phyloP scores from a whole-genome alignment of 2,113 vertebrate species.

The Talpa occidentalis region DNA sequence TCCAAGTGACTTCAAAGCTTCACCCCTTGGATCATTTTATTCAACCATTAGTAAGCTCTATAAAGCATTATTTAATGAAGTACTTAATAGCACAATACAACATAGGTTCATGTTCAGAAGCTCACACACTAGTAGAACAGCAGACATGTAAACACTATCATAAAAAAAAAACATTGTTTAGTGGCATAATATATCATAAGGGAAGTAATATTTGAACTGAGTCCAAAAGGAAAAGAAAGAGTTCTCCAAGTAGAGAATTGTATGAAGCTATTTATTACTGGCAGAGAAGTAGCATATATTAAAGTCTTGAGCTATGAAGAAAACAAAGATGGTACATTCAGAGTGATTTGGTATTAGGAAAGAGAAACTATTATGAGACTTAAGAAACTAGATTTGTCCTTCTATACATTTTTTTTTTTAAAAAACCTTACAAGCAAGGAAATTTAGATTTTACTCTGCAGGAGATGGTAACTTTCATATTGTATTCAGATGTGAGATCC shows the following conservation, averaged over 20 bases:
- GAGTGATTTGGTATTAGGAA: not conserved
- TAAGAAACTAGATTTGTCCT: not conserved
- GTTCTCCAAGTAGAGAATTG: not conserved
- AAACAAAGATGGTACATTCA: not conserved
- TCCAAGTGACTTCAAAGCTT: not conserved
- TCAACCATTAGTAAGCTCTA: slow-evolving; percentile 5
- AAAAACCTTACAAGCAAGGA: not conserved
- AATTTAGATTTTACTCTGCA: not conserved
- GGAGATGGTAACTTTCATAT: not conserved
- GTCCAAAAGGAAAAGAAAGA: slow-evolving; percentile 9
- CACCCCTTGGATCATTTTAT: not conserved
- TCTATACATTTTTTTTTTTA: not conserved
- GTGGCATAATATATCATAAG: not conserved
- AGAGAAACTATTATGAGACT: not conserved
- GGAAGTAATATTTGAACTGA: not conserved
- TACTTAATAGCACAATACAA: not conserved
- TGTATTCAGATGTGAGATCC: not conserved
- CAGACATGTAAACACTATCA: not conserved
- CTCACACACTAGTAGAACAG: not conserved
- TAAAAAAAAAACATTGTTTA: not conserved
- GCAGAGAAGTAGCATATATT: not conserved
- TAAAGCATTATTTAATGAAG: not conserved
- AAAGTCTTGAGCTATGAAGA: slow-evolving; percentile 19
- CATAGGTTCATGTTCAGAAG: not conserved
- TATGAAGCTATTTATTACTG: not conserved